A percentile compares a stretch with the other conserved stretches of the same genome.
These are phyloP conservation scores for Platycercus adscitus DNA, from an alignment of 2,113 vertebrate species.

Conservation along the genomic window DNA sequence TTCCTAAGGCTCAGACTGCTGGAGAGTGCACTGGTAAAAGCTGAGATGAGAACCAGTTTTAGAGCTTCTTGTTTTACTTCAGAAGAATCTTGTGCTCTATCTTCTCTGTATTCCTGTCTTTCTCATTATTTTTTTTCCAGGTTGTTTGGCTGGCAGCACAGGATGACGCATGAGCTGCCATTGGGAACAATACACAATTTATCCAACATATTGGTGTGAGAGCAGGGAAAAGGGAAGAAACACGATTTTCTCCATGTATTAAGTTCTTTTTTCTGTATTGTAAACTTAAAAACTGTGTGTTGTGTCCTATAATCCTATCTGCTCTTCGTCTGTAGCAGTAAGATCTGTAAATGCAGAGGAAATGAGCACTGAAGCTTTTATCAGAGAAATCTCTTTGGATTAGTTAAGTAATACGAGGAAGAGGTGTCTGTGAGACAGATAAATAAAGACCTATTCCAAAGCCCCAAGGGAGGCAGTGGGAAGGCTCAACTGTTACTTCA, in stretches of 20 bases:
- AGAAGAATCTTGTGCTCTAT: neutral
- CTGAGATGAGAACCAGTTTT: neutral
- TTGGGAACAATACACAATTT: neutral
- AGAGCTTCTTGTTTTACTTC: neutral
- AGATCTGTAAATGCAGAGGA: neutral
- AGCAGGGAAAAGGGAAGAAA: neutral
- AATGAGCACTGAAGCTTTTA: neutral
- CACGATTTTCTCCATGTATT: accelerated
- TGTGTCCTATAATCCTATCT: neutral
- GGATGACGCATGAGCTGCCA: accelerated
- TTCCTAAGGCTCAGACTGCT: neutral
- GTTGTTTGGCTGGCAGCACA: neutral
- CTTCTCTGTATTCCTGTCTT: neutral
- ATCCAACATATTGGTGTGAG: neutral
- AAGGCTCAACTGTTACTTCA: neutral
- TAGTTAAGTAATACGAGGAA: neutral
- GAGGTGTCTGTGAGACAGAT: neutral
- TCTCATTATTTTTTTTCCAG: neutral
- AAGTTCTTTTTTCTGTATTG: neutral
- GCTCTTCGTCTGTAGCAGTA: neutral
- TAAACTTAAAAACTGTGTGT: neutral
- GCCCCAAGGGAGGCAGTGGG: neutral
- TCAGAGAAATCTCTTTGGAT: neutral
- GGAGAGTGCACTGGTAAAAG: neutral
- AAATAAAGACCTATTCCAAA: neutral